Evolutionary conservation across 2,113 vertebrate genomes (phyloP), one percentile per base, ranked within the genome.

Genomic region (Lota lota): DNA sequence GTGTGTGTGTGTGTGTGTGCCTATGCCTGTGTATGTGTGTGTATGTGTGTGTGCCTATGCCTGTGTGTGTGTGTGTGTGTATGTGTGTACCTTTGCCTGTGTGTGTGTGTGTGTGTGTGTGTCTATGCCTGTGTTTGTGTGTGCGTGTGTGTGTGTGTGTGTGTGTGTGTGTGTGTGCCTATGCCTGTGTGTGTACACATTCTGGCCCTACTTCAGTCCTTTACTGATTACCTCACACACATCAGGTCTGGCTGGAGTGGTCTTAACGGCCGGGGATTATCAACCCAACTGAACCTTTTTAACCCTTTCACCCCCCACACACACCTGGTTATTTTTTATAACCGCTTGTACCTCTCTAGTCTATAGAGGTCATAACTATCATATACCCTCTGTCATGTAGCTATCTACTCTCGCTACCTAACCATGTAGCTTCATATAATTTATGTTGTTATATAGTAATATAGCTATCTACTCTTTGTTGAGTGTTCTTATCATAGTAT

Each of bases 191-290:
- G 64, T 66, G 33, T 70, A 51, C 40, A 66, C 73, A 66, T 74
- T 64, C 65, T 59, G 67, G 79, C 77, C 80, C 85, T 28, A 84
- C 85, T 88, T 85, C 81, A 90, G 76, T 87, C 85, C 81, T 89
- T 86, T 87, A 89, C 88, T 90, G 89, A 90, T 89, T 90, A 89
- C 85, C 87, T 88, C 75, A 84, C 80, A 83, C 80, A 87, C 80
- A 40, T 83, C 82, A 81, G 33, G 50, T 85, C 78, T 87, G 79
- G 82, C 78, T 88, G 79, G 66, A 89, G 87, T 74, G 86, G 85
- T 85, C 88, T 88, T 87, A 88, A 77, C 76, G 22, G 77, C 56
- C 67, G 75, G 81, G 78, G 83, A 90, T 89, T 85, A 88, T 86
- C 82, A 83, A 72, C 74, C 85, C 81, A 75, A 73, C 69, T 10